Conservation (phyloP, 2,797 vertebrate genomes). For the Mormyrops boulengeri region DNA sequence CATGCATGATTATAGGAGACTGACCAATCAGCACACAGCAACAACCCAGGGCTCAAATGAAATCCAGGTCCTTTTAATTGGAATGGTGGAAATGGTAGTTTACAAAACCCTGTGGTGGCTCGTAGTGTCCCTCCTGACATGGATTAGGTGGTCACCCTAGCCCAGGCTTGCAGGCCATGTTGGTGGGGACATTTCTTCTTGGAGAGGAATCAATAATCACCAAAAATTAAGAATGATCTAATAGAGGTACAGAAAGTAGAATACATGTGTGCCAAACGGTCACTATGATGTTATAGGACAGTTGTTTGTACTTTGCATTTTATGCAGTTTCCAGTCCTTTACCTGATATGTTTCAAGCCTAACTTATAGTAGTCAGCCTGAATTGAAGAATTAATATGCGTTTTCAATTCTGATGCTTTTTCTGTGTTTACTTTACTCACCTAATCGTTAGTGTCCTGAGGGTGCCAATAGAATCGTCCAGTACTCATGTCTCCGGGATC, state of each 20-base stretch:
- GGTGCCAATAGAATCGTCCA: background rate
- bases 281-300: background rate
- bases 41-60: background rate
- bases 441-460: background rate
- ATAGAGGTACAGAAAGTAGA: background rate
- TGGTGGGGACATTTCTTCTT: background rate
- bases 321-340: background rate
- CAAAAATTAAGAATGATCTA: background rate
- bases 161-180: background rate
- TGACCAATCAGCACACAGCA: background rate
- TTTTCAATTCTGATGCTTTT: background rate
- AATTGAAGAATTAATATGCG: background rate
- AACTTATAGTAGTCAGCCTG: background rate
- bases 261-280: background rate
- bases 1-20: background rate
- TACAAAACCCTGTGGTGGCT: background rate
- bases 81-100: background rate
- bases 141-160: background rate
- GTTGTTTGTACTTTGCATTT: background rate
- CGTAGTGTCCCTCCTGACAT: background rate
- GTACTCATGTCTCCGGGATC: background rate
- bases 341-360: background rate
- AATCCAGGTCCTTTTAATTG: background rate
- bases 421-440: background rate
- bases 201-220: background rate